Evolutionary conservation across 2,113 vertebrate species (phyloP), one percentile per base, ranked within the genome.

Genomic region (Sisor rabdophorus): DNA sequence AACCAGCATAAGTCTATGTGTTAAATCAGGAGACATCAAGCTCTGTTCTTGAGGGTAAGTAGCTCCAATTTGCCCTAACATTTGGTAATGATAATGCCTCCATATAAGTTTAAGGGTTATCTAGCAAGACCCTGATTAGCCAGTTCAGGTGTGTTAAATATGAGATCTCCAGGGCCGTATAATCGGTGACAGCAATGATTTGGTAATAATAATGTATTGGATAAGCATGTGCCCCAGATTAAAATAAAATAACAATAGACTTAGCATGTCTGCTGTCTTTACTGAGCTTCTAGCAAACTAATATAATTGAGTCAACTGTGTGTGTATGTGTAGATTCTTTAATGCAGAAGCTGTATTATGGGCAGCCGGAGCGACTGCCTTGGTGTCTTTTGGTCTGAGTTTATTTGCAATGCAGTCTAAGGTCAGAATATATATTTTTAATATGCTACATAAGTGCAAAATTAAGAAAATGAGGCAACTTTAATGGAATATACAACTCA

Each of bases 331-430:
- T 48, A 87, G 95, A 88, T 83, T 72, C 85, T 89, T 89, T 79
- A 12, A 58, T 0, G 89, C 87, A 0, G 90, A 93, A 0, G 90
- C 89, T 24, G 89, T 94, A 22, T 75, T 92, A 50, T 94, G 93
- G 92, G 92, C 93, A 4, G 86, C 87, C 1, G 92, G 87, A 53
- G 86, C 90, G 1, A 93, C 92, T 0, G 87, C 91, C 19, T 22
- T 93, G 53, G 89, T 94, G 78, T 91, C 87, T 2, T 80, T 93
- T 16, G 69, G 87, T 1, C 85, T 94, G 59, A 91, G 83, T 68
- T 2, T 93, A 48, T 94, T 95, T 88, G 91, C 91, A 32, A 73
- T 93, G 78, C 93, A 95, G 85, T 89, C 91, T 71, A 93, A 93
- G 88, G 92, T 94, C 89, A 76, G 88, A 64, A n/a, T 11, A 2